phyloP scores from a whole-genome alignment of 2,888 invertebrate genomes.

The Andrena chrysosceles region DNA sequence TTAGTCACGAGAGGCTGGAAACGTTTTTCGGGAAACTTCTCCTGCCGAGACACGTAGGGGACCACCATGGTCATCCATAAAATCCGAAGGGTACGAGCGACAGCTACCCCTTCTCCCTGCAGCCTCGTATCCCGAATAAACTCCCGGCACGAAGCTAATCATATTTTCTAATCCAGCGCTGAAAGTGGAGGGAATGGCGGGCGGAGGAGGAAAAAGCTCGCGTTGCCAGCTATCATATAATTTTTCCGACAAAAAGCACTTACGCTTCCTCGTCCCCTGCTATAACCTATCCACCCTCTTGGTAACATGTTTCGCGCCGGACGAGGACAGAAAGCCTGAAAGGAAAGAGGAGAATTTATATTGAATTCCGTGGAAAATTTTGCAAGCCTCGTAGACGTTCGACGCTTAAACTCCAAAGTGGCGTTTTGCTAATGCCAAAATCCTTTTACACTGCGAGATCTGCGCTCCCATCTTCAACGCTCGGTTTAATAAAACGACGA shows the following conservation, averaged over 20 bases:
- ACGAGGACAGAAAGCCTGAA: constrained; percentile 67
- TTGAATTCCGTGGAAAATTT: constrained; percentile 78
- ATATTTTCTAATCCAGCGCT: constrained; percentile 83
- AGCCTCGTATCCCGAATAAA: constrained; percentile 70
- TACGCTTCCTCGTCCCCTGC: constrained; percentile 74
- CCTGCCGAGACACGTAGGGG: constrained; percentile 73
- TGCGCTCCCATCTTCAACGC: background rate
- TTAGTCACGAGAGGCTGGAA: constrained; percentile 54
- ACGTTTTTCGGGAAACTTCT: constrained; percentile 62
- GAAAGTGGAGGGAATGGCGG: constrained; percentile 73
- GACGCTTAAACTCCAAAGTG: constrained; percentile 14
- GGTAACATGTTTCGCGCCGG: constrained; percentile 77
- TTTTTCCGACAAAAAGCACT: constrained; percentile 84
- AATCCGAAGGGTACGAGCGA: constrained; percentile 75
- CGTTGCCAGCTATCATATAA: constrained; percentile 82
- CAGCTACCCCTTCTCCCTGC: constrained; percentile 66
- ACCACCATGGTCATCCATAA: constrained; percentile 77
- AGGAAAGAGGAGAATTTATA: constrained; percentile 78
- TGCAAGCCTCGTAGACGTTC: constrained; percentile 34
- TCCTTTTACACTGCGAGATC: background rate
- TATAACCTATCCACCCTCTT: constrained; percentile 72
- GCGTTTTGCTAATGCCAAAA: constrained; percentile 4
- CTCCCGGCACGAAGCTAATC: constrained; percentile 81
- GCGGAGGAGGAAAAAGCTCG: constrained; percentile 72
- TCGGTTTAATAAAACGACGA: background rate